phyloP scores from a whole-genome alignment of 2,113 vertebrate genomes.

The Calyptommatus sinebrachiatus region DNA sequence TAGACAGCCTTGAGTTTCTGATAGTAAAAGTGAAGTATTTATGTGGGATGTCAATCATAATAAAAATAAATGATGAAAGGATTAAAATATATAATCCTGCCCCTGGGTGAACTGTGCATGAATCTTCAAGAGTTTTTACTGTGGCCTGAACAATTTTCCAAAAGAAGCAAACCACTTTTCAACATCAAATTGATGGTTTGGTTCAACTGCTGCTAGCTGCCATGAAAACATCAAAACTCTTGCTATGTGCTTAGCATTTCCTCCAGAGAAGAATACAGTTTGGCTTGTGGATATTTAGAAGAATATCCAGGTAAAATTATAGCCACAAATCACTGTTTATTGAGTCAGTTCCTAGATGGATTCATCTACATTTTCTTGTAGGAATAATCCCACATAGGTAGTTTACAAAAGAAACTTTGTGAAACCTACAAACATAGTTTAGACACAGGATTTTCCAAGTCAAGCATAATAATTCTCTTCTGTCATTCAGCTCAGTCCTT shows the following conservation, averaged over 20 bases:
- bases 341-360: not conserved
- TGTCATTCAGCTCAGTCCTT: conserved; percentile 44
- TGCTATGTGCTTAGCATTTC: not conserved
- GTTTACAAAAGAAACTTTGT: conserved; percentile 24
- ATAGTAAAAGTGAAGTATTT: conserved; percentile 39
- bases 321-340: not conserved
- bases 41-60: conserved; percentile 26
- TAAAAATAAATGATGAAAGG: conserved; percentile 19
- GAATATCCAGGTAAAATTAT: not conserved
- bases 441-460: conserved; percentile 25
- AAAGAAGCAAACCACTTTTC: not conserved
- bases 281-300: conserved; percentile 1
- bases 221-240: not conserved
- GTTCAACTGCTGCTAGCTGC: not conserved
- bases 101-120: not conserved
- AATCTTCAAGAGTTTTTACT: not conserved
- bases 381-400: conserved; percentile 32
- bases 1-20: conserved; percentile 14
- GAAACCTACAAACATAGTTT: not conserved
- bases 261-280: not conserved
- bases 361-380: conserved; percentile 9
- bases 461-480: conserved; percentile 23
- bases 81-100: conserved; percentile 15
- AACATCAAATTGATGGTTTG: conserved; percentile 2
- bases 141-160: conserved; percentile 8